Percentiles rank a stretch among this genome's conserved stretches.
phyloP scores from a whole-genome alignment of 2,888 invertebrate genomes.

The Parthenolecanium corni region DNA sequence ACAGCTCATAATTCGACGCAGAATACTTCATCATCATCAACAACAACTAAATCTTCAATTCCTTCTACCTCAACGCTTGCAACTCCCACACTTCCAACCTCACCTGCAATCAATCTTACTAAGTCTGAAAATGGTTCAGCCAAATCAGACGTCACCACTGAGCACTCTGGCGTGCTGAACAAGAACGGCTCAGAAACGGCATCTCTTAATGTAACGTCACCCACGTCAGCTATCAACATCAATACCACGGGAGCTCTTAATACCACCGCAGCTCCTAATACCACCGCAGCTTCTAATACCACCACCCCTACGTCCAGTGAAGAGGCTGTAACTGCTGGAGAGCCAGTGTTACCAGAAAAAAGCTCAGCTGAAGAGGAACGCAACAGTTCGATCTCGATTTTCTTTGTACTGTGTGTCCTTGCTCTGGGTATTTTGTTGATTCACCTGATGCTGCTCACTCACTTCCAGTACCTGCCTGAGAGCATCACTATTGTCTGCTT shows the following conservation, averaged over 20 bases:
- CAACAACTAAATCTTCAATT: too few species aligned
- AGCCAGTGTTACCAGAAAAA: conserved; percentile 73
- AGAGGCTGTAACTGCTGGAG: conserved; percentile 50
- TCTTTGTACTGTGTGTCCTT: conserved; percentile 90
- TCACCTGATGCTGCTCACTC: conserved; percentile 87
- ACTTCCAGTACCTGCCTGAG: conserved; percentile 93
- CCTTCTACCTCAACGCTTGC: neutral
- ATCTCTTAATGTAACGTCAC: too few species aligned
- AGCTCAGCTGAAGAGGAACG: conserved; percentile 92
- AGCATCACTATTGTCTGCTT: conserved; percentile 93
- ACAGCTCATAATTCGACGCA: too few species aligned
- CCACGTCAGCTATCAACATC: too few species aligned
- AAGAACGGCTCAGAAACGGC: too few species aligned
- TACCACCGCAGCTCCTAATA: too few species aligned
- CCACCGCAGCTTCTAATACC: conserved; percentile 36
- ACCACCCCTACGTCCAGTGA: conserved; percentile 33
- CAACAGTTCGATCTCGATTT: conserved; percentile 92
- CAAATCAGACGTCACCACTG: too few species aligned
- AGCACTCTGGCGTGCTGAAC: too few species aligned
- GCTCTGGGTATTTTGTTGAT: conserved; percentile 88
- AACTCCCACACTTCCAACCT: neutral
- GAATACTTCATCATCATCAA: too few species aligned
- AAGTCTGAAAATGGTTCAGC: neutral
- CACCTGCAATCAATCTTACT: neutral
- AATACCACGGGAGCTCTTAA: too few species aligned